Conservation (phyloP, 2,888 invertebrate genomes). For the Cosmia trapezina region DNA sequence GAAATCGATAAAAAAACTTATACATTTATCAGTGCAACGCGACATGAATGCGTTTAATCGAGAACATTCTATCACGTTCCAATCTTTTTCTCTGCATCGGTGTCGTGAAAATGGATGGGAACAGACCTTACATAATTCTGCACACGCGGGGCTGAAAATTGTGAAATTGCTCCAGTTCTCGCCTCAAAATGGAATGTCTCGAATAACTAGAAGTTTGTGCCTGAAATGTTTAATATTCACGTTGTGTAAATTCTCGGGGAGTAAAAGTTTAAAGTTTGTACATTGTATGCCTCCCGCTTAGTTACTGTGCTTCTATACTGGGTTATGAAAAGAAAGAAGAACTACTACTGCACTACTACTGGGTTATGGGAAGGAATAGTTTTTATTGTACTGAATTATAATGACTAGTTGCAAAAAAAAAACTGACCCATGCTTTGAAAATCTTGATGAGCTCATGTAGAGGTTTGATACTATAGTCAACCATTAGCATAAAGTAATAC, state of each 20-base stretch:
- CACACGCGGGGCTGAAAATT: slow-evolving; percentile 35
- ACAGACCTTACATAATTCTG: slow-evolving; percentile 40
- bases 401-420: neutral
- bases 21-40: neutral
- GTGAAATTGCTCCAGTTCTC: slow-evolving; percentile 37
- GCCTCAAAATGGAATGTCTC: slow-evolving; percentile 35
- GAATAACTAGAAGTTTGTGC: slow-evolving; percentile 31
- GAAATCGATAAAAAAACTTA: slow-evolving; percentile 1
- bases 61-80: slow-evolving; percentile 47
- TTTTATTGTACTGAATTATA: neutral
- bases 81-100: slow-evolving; percentile 42
- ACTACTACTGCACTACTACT: too few relatives aligned
- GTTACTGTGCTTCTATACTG: slow-evolving; percentile 9
- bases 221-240: slow-evolving; percentile 43
- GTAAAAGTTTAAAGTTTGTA: slow-evolving; percentile 21
- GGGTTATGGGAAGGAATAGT: neutral
- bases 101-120: slow-evolving; percentile 35
- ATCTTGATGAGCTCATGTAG: neutral
- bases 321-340: slow-evolving; percentile 1
- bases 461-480: too few relatives aligned
- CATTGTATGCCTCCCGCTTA: slow-evolving; percentile 12
- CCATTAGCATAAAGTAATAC: too few relatives aligned
- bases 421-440: neutral
- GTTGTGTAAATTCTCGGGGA: slow-evolving; percentile 29
- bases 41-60: slow-evolving; percentile 25